Evolutionary conservation across 2,888 invertebrate species (phyloP), one percentile per base, ranked within the genome.

Genomic region (Agriopis marginaria): DNA sequence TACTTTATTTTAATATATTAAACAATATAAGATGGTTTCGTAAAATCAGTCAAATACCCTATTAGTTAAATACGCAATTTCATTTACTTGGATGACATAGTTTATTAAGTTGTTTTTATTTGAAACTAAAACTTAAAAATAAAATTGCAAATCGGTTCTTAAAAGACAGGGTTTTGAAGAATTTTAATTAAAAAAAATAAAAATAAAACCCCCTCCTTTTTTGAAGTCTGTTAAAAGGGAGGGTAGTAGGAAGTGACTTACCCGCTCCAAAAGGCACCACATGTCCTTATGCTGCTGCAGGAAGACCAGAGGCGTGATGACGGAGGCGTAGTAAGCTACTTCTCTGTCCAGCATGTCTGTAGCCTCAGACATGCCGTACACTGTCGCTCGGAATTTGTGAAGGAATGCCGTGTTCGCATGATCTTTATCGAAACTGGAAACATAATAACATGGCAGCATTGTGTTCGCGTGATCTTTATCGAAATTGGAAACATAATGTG

Each of bases 251-350:
- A 49, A 51, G 7, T 23, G 11, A 45, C 72, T 82, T 72, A 93
- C 93, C 79, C 92, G 81, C 66, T 93, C 91, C 53, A 93, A 68
- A 11, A 93, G 80, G 69, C 93, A 93, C 93, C 93, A 93, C 10
- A 86, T 85, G 49, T 92, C 92, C 9, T 86, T 79, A 54, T 91
- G 88, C 75, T 90, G 89, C 72, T 92, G 91, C 8, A 93, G 70
- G 73, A 93, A 91, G 23, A 91, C 78, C 12, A 92, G 70, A 0
- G 93, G 93, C 0, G 87, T 89, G 12, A 93, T 84, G 0, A 89
- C 85, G 0, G 89, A 80, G 0, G 90, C 89, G 72, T 91, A 92
- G 82, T 85, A 91, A 0, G 93, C 88, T 0, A 86, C 91, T 64
- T 92, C 93, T 0, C 86, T 79, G 65, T 93, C 92, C 62, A 91